phyloP scores from a whole-genome alignment of 1,140 invertebrate species.

The Ptiloglossa arizonensis region DNA sequence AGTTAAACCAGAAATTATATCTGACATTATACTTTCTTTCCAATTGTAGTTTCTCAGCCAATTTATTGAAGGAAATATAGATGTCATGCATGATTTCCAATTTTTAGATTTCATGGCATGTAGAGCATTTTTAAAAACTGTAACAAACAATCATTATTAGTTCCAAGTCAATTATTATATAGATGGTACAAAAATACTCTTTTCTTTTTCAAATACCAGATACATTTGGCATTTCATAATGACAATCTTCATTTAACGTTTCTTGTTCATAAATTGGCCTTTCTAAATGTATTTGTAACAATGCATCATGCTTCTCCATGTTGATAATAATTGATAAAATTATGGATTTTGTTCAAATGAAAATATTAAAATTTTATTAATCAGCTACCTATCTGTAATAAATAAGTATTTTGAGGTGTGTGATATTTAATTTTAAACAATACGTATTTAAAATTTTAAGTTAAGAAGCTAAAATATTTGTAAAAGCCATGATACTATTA shows the following conservation, averaged over 20 bases:
- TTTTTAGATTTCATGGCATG: slow-evolving; percentile 74
- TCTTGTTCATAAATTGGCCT: slow-evolving; percentile 85
- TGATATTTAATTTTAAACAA: not conserved
- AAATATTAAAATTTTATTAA: not conserved
- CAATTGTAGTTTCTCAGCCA: slow-evolving; percentile 89
- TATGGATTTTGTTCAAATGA: not conserved
- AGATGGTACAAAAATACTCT: not conserved
- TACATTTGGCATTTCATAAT: slow-evolving; percentile 83
- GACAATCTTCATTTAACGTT: slow-evolving; percentile 83
- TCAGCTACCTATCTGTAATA: slow-evolving; percentile 25
- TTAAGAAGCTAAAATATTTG: not conserved
- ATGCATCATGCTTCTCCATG: slow-evolving; percentile 56
- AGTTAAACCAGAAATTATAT: slow-evolving; percentile 90
- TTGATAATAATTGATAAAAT: not conserved
- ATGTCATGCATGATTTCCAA: slow-evolving; percentile 78
- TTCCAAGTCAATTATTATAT: not conserved
- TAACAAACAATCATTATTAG: slow-evolving; percentile 1
- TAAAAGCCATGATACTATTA: not conserved
- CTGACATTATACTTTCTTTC: slow-evolving; percentile 84
- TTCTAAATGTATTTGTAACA: slow-evolving; percentile 72
- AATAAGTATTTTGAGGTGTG: slow-evolving; percentile 1
- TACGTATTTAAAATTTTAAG: no score
- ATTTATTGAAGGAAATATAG: slow-evolving; percentile 84
- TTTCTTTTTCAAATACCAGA: slow-evolving; percentile 79
- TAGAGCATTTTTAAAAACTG: slow-evolving; percentile 60